These are phyloP conservation scores for Distichodus sexfasciatus DNA, from an alignment of 2,797 vertebrate species.

Conservation along the genomic window DNA sequence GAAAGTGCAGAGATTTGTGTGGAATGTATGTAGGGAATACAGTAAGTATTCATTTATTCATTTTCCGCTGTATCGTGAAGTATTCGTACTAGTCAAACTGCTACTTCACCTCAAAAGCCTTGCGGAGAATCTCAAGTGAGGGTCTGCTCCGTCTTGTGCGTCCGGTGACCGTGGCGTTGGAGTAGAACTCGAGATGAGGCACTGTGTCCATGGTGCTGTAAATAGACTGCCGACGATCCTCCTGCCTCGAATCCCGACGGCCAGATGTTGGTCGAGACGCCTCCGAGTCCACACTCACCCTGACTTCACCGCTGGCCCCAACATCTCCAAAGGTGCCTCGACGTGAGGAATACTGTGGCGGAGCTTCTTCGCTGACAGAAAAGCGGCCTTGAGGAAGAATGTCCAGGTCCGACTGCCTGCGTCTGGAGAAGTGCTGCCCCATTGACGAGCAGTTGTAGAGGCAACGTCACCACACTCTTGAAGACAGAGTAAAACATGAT, in stretches of 20 bases:
- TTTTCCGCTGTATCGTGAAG: neutral
- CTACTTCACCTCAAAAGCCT: conserved; percentile 54
- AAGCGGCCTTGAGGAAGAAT: conserved; percentile 33
- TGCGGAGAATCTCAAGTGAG: conserved; percentile 65
- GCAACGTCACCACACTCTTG: neutral
- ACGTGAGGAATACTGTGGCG: conserved; percentile 48
- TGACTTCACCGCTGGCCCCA: conserved; percentile 1
- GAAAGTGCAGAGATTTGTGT: no score
- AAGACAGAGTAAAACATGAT: neutral
- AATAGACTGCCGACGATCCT: conserved; percentile 59
- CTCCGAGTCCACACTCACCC: conserved; percentile 32
- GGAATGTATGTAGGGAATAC: no score
- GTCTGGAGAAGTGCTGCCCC: conserved; percentile 62
- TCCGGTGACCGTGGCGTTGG: conserved; percentile 51
- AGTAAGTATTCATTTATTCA: no score
- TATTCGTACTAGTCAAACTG: neutral
- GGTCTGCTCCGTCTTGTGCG: conserved; percentile 51
- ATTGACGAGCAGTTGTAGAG: conserved; percentile 40
- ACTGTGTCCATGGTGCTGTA: conserved; percentile 69
- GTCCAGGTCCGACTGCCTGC: neutral
- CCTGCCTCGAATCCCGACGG: conserved; percentile 28
- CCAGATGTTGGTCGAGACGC: conserved; percentile 31
- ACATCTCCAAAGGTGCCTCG: neutral
- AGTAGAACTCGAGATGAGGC: conserved; percentile 67
- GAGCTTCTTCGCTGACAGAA: conserved; percentile 50